These are phyloP conservation scores for Phaedon cochleariae DNA, from an alignment of 2,888 invertebrate species.

Conservation along the genomic window DNA sequence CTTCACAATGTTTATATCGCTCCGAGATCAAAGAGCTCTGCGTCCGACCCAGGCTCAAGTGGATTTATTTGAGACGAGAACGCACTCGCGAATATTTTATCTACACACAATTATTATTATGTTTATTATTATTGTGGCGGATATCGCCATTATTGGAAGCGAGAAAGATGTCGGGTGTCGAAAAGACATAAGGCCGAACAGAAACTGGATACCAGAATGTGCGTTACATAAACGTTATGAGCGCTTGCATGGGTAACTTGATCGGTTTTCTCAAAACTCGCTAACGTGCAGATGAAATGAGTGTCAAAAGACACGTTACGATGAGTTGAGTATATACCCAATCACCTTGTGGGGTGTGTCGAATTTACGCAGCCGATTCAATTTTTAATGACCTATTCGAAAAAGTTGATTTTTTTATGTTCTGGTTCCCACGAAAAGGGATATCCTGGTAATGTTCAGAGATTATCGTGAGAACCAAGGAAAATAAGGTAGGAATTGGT, in stretches of 20 bases:
- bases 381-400: too few species aligned
- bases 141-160: slow-evolving; percentile 17
- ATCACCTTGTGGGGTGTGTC: not conserved
- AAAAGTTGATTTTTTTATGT: too few species aligned
- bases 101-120: slow-evolving; percentile 26
- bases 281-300: not conserved
- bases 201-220: slow-evolving; percentile 1
- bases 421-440: too few species aligned
- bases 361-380: not conserved
- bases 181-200: not conserved
- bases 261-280: not conserved
- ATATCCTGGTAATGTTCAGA: too few species aligned
- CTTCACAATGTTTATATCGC: slow-evolving; percentile 50
- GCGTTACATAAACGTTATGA: not conserved
- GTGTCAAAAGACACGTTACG: not conserved
- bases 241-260: not conserved
- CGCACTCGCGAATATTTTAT: slow-evolving; percentile 22
- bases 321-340: too few species aligned
- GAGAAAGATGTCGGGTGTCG: slow-evolving; percentile 16
- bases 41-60: slow-evolving; percentile 27
- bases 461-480: too few species aligned
- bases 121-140: slow-evolving; percentile 22
- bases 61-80: slow-evolving; percentile 23
- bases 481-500: too few species aligned
- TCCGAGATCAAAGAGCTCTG: slow-evolving; percentile 45